phyloP scores from a whole-genome alignment of 2,888 invertebrate species.

The Melanostoma scalare region DNA sequence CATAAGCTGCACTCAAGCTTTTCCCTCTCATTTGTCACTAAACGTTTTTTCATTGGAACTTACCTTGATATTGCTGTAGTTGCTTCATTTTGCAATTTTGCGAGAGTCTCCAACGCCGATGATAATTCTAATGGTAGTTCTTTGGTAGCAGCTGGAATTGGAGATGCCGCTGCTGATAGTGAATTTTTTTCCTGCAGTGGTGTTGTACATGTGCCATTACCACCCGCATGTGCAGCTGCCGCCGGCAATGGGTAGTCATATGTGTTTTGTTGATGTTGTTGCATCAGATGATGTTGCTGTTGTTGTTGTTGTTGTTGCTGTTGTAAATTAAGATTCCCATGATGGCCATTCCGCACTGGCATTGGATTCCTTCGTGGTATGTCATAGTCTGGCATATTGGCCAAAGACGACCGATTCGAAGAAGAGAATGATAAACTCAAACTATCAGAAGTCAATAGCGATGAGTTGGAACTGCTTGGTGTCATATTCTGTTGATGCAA shows the following conservation, averaged over 20 bases:
- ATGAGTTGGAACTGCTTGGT: conserved; percentile 87
- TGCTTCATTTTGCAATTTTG: conserved; percentile 90
- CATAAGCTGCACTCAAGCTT: no score
- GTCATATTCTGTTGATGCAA: conserved; percentile 84
- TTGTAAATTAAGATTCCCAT: conserved; percentile 56
- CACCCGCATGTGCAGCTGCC: conserved; percentile 70
- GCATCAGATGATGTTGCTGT: conserved; percentile 66
- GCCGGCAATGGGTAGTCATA: conserved; percentile 80
- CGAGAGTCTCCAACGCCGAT: conserved; percentile 89
- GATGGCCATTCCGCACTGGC: conserved; percentile 77
- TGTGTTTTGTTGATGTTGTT: conserved; percentile 58
- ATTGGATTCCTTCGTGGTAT: conserved; percentile 84
- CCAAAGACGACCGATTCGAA: conserved; percentile 83
- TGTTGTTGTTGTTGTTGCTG: conserved; percentile 73
- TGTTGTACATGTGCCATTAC: conserved; percentile 58
- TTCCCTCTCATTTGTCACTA: background rate
- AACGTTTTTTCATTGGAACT: conserved; percentile 35
- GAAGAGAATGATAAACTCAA: conserved; percentile 82
- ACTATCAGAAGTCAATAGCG: conserved; percentile 86
- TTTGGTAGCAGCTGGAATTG: conserved; percentile 79
- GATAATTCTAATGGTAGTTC: conserved; percentile 89
- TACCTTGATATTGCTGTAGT: conserved; percentile 89
- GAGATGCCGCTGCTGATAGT: conserved; percentile 68
- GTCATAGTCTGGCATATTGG: conserved; percentile 87
- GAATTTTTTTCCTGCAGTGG: conserved; percentile 76